Percentiles rank a stretch among this genome's conserved stretches.
phyloP scores from a whole-genome alignment of 2,113 vertebrate genomes.

The Thalassarche chlororhynchos region DNA sequence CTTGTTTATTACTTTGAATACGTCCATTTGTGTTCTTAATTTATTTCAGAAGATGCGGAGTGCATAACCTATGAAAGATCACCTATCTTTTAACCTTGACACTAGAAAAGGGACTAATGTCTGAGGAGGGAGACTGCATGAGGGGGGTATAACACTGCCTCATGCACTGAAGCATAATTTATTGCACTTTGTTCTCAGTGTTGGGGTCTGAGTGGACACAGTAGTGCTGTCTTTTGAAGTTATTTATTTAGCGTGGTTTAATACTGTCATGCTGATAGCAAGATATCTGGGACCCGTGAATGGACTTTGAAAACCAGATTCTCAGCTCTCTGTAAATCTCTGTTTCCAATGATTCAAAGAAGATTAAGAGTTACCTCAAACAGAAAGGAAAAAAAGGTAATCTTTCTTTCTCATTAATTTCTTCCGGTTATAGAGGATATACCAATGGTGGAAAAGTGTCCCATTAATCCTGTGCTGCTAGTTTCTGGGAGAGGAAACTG shows the following conservation, averaged over 20 bases:
- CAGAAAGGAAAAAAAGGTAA: background rate
- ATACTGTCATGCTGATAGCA: background rate
- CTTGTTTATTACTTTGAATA: background rate
- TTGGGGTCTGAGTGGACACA: background rate
- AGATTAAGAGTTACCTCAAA: background rate
- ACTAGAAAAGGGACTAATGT: background rate
- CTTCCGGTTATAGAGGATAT: background rate
- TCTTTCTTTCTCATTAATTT: background rate
- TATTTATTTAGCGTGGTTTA: background rate
- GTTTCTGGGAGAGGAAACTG: background rate
- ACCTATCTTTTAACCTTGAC: background rate
- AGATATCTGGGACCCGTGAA: background rate
- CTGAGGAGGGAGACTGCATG: background rate
- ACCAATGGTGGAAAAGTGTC: background rate
- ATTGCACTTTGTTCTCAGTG: background rate
- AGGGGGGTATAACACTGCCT: background rate
- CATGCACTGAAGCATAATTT: background rate
- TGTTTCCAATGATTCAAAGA: background rate
- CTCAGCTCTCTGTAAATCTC: background rate
- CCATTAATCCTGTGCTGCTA: background rate
- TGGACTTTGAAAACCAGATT: background rate
- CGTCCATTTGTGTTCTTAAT: background rate
- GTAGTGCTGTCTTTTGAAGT: background rate
- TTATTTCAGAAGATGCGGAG: background rate
- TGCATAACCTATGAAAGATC: background rate